Base-by-base conservation (phyloP, 2,797 vertebrate species). In the Peromyscus nudipes region DNA sequence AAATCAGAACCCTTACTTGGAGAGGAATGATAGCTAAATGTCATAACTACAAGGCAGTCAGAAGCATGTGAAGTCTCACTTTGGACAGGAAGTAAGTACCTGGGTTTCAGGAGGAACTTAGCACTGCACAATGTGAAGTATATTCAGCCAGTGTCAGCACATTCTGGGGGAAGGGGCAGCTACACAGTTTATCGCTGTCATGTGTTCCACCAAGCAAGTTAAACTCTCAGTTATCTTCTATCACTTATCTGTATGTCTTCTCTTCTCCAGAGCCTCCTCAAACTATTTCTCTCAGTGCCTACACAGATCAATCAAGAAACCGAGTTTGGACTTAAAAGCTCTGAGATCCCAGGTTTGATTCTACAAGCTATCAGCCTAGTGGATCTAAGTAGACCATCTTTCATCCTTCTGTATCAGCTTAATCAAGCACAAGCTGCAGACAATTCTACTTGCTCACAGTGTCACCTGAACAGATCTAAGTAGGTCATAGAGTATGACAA, bases 391-490 rank as follows among this genome's bases (percentile, higher is more conserved):
- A 76, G 55, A 77, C 34, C 4, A 52, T 55, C 40, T 62, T 87
- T 65, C 21, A 29, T 84, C 3, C 16, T 43, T 76, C 16, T 82
- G 9, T 84, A 55, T 67, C 55, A 86, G 21, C 40, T 92, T 49
- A 83, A 55, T 93, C 25, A 80, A 52, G 6, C 6, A 17, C 60
- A 80, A 49, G 31, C 3, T 40, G 6, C 4, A 94, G 25, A 86
- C 73, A 71, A 67, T 88, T 34, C 6, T 93, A 13, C 71, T 92
- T 93, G 2, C 3, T 43, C 62, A n/a, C 0, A 2, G 16, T 60
- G 25, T 92, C 65, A 57, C 46, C 46, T 92, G 43, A 90, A n/a
- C 91, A 64, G 1, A 37, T 90, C 86, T 88, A 79, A 73, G 69
- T 83, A n/a, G 67, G 65, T 75, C 76, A 52, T 0, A 82, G 37